Conservation (phyloP, 2,888 invertebrate species). For the Onthophagus sagittarius region DNA sequence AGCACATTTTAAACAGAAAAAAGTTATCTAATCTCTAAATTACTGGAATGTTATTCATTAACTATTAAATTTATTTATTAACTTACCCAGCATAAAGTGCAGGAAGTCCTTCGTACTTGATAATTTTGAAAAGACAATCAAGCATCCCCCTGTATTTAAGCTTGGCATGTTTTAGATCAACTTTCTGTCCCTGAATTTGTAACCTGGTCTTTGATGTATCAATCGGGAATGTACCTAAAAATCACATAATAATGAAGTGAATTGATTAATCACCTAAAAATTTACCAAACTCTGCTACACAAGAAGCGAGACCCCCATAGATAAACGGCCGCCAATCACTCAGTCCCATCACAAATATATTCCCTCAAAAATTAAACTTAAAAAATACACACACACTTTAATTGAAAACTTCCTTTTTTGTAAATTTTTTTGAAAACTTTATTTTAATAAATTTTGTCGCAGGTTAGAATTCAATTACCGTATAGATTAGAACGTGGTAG, state of each 20-base stretch:
- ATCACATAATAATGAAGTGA: not conserved
- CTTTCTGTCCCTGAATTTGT: conserved; percentile 89
- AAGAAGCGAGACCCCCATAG: conserved; percentile 91
- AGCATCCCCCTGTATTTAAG: conserved; percentile 87
- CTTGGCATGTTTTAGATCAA: conserved; percentile 69
- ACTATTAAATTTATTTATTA: not conserved
- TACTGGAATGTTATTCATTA: not conserved
- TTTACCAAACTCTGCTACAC: conserved; percentile 90
- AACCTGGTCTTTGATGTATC: conserved; percentile 93
- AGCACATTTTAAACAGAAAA: not conserved
- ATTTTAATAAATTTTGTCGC: too few relatives aligned
- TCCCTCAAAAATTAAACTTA: not conserved
- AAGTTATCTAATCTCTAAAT: not conserved
- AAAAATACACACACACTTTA: not conserved
- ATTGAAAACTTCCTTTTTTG: too few relatives aligned
- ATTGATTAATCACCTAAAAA: conserved; percentile 22
- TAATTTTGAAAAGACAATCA: conserved; percentile 84
- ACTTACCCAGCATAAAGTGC: conserved; percentile 83
- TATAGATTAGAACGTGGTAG: not conserved
- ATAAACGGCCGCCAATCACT: conserved; percentile 90
- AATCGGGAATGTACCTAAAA: conserved; percentile 89
- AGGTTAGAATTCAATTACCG: not conserved
- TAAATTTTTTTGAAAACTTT: conserved; percentile 1
- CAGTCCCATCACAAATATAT: conserved; percentile 62
- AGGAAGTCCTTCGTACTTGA: conserved; percentile 78